These are phyloP conservation scores for Nilaparvata lugens DNA, from an alignment of 1,140 invertebrate genomes.

Conservation along the genomic window DNA sequence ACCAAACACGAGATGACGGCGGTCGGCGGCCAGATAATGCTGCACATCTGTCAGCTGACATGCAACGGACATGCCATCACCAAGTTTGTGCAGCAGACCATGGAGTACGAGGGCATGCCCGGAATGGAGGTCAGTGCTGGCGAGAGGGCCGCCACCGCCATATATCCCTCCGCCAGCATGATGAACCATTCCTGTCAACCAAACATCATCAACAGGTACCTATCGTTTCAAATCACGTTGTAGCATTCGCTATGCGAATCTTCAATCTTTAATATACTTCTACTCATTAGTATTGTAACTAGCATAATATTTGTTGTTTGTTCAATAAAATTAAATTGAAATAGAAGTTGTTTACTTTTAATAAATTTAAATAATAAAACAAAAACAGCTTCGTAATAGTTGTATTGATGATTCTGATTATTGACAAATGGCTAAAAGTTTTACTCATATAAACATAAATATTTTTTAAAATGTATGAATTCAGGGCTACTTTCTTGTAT, in stretches of 20 bases:
- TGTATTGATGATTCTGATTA: no score
- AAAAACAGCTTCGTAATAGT: no score
- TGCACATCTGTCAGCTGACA: slow-evolving; percentile 65
- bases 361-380: no score
- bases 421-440: no score
- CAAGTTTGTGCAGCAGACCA: slow-evolving; percentile 26
- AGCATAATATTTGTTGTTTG: not conserved
- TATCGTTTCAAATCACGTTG: slow-evolving; percentile 19
- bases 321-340: no score
- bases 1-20: slow-evolving; percentile 34
- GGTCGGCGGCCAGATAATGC: slow-evolving; percentile 52
- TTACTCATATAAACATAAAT: no score
- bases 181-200: slow-evolving; percentile 88
- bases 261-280: not conserved
- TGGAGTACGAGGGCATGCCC: slow-evolving; percentile 25
- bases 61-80: slow-evolving; percentile 71
- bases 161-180: slow-evolving; percentile 80
- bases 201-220: slow-evolving; percentile 67
- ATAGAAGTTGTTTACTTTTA: no score
- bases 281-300: slow-evolving; percentile 4
- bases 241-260: not conserved
- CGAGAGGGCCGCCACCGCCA: slow-evolving; percentile 65
- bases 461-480: no score
- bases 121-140: slow-evolving; percentile 34
- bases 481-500: no score